These are phyloP conservation scores for Listrodromus nycthemerus DNA, from an alignment of 2,888 invertebrate species.

Conservation along the genomic window DNA sequence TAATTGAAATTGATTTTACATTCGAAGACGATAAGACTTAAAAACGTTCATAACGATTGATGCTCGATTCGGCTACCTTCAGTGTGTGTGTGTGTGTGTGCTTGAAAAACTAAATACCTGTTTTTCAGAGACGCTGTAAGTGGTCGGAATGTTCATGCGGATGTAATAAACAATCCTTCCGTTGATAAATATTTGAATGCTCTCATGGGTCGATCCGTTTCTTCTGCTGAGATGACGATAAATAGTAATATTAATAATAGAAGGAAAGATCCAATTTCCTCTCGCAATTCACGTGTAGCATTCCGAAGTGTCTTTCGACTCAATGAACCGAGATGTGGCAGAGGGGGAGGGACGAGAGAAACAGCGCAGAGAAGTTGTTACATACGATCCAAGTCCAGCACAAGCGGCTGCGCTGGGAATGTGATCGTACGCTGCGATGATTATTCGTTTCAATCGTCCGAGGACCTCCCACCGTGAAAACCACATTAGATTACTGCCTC, in stretches of 20 bases:
- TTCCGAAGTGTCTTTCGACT: slow-evolving; percentile 48
- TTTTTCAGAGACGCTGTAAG: background rate
- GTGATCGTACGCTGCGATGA: slow-evolving; percentile 54
- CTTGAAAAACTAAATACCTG: background rate
- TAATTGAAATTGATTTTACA: background rate
- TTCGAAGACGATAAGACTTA: background rate
- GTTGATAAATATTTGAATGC: slow-evolving; percentile 43
- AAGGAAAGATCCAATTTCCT: slow-evolving; percentile 57
- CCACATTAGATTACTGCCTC: slow-evolving; percentile 62
- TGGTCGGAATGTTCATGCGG: background rate
- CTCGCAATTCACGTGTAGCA: slow-evolving; percentile 43
- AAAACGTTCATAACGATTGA: background rate
- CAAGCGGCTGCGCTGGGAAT: slow-evolving; percentile 32
- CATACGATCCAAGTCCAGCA: background rate
- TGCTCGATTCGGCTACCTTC: background rate
- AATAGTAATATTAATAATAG: slow-evolving; percentile 27
- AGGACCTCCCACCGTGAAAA: slow-evolving; percentile 67
- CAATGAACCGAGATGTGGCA: slow-evolving; percentile 8
- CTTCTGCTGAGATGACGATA: slow-evolving; percentile 34
- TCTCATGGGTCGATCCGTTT: slow-evolving; percentile 33
- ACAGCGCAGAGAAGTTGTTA: background rate
- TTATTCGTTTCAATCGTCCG: slow-evolving; percentile 65
- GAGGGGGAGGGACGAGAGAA: slow-evolving; percentile 6
- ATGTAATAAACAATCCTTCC: background rate
- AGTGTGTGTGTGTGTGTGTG: too few relatives aligned